Conservation (phyloP, 2,113 vertebrate genomes). For the Malaclemys terrapin region DNA sequence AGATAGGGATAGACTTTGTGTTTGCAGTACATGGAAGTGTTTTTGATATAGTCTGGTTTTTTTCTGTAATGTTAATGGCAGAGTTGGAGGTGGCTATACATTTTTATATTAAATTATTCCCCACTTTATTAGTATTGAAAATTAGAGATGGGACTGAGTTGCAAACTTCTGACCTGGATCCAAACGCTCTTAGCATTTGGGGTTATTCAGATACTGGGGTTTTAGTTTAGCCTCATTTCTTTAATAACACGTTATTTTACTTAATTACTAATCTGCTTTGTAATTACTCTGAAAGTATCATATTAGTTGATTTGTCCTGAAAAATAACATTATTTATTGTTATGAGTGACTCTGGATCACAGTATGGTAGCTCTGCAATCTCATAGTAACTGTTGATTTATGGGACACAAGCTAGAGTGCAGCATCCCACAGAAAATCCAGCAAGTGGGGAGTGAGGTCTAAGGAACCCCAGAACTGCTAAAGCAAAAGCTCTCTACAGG, state of each 20-base stretch:
- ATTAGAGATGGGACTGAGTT: background rate
- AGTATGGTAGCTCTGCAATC: background rate
- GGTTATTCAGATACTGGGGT: background rate
- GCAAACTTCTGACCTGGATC: background rate
- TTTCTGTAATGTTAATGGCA: background rate
- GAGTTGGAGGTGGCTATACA: background rate
- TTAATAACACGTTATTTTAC: background rate
- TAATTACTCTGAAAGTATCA: background rate
- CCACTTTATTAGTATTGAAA: background rate
- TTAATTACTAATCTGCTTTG: background rate
- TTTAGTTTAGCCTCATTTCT: background rate
- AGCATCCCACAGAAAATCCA: background rate
- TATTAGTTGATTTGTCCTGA: background rate
- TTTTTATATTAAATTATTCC: background rate
- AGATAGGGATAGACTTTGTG: conserved; percentile 33
- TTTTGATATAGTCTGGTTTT: background rate
- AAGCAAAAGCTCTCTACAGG: background rate
- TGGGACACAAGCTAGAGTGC: background rate
- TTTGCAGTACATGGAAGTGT: background rate
- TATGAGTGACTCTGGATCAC: background rate
- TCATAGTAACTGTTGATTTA: background rate
- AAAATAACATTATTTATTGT: background rate
- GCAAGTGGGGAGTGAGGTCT: background rate
- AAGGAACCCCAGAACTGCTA: background rate
- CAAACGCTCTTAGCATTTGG: background rate